Percentiles rank a stretch among this genome's conserved stretches.
phyloP scores from a whole-genome alignment of 2,888 invertebrate species.

The Volucella bombylans region DNA sequence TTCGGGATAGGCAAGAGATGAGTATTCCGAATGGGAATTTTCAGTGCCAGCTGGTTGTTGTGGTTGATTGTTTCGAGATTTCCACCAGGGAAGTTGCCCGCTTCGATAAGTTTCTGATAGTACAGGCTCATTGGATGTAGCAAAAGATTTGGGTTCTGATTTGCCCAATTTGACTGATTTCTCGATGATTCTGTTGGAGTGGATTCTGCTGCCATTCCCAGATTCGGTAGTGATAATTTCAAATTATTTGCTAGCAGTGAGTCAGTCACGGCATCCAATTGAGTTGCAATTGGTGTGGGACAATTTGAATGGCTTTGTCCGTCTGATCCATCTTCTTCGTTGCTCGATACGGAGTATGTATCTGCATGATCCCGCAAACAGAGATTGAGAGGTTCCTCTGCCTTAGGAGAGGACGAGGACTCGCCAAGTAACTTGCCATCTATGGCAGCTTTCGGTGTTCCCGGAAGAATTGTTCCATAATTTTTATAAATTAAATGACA shows the following conservation, averaged over 20 bases:
- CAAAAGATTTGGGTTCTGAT: slow-evolving; percentile 85
- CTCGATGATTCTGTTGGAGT: slow-evolving; percentile 75
- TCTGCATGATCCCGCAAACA: slow-evolving; percentile 88
- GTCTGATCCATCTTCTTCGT: slow-evolving; percentile 76
- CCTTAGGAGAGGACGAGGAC: not conserved
- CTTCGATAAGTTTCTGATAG: slow-evolving; percentile 88
- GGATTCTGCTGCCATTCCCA: slow-evolving; percentile 80
- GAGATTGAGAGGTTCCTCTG: slow-evolving; percentile 90
- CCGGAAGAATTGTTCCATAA: slow-evolving; percentile 93
- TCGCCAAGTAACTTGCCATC: slow-evolving; percentile 78
- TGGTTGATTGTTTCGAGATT: slow-evolving; percentile 81
- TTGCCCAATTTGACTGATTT: slow-evolving; percentile 80
- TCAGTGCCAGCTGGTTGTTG: slow-evolving; percentile 82
- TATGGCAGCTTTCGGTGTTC: slow-evolving; percentile 85
- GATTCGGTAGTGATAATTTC: slow-evolving; percentile 83
- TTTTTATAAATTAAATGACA: slow-evolving; percentile 95
- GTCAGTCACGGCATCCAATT: slow-evolving; percentile 75
- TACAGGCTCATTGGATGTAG: slow-evolving; percentile 90
- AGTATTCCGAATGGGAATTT: slow-evolving; percentile 79
- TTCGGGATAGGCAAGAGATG: slow-evolving; percentile 76
- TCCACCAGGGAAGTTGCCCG: slow-evolving; percentile 80
- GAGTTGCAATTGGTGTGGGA: slow-evolving; percentile 78
- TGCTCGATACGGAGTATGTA: slow-evolving; percentile 81
- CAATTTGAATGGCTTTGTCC: slow-evolving; percentile 72
- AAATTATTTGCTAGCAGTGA: slow-evolving; percentile 78